A percentile compares a stretch with the other conserved stretches of the same genome.
Conservation (phyloP, 2,888 invertebrate species). For the Anoncus sp. region DNA sequence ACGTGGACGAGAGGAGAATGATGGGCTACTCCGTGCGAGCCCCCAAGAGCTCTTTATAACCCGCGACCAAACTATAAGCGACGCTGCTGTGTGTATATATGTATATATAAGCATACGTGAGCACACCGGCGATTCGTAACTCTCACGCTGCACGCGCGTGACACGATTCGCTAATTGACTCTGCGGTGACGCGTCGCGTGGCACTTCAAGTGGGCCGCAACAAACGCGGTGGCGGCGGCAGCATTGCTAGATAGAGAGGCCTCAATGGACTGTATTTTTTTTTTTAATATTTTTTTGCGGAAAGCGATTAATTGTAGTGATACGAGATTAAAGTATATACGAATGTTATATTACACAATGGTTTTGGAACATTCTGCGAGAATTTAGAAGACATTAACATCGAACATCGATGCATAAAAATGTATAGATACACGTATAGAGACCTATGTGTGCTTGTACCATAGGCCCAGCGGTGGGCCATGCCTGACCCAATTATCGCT, state of each 20-base stretch:
- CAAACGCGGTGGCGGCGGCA: not conserved
- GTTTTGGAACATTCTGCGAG: too few relatives aligned
- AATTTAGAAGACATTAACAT: too few relatives aligned
- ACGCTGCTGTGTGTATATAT: too few relatives aligned
- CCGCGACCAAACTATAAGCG: conserved; percentile 11
- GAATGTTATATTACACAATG: too few relatives aligned
- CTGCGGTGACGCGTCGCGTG: conserved; percentile 56
- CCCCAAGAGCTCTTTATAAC: conserved; percentile 42
- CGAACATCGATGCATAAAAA: too few relatives aligned
- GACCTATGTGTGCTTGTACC: too few relatives aligned
- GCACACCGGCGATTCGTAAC: conserved; percentile 48
- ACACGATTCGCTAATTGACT: conserved; percentile 64
- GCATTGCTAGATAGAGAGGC: not conserved
- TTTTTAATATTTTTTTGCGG: not conserved
- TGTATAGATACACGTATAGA: too few relatives aligned
- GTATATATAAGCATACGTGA: not conserved
- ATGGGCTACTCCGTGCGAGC: conserved; percentile 20
- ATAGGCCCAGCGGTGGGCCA: too few relatives aligned
- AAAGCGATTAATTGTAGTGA: too few relatives aligned
- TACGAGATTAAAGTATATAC: conserved; percentile 1
- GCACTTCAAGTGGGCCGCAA: conserved; percentile 37
- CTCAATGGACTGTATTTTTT: too few relatives aligned
- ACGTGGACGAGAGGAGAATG: conserved; percentile 40
- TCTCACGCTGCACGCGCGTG: conserved; percentile 59
- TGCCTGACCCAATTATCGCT: too few relatives aligned